These are phyloP conservation scores for Acleris laterana DNA, from an alignment of 2,888 invertebrate species.

Conservation along the genomic window DNA sequence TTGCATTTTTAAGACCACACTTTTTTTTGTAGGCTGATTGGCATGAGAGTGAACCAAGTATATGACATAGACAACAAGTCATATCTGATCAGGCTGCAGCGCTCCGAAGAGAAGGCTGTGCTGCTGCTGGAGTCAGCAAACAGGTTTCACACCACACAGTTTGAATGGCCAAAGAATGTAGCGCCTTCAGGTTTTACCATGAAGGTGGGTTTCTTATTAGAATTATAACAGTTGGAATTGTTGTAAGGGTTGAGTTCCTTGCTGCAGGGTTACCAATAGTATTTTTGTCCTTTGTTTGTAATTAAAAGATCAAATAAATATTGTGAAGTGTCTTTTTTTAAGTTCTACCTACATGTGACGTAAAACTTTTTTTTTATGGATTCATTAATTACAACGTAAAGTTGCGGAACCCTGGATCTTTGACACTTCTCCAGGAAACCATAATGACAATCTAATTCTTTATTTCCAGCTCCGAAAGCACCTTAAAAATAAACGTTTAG, in stretches of 20 bases:
- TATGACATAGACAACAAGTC: constrained; percentile 99
- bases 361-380: not conserved
- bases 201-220: constrained; percentile 87
- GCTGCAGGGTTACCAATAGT: no score
- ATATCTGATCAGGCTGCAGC: constrained; percentile 94
- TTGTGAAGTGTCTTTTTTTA: not conserved
- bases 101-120: constrained; percentile 94
- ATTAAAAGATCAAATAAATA: not conserved
- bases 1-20: not conserved
- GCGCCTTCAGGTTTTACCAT: constrained; percentile 98
- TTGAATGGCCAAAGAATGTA: constrained; percentile 99
- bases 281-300: no score
- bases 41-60: constrained; percentile 97
- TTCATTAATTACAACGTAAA: no score
- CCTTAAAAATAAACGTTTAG: constrained; percentile 96
- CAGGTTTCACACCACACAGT: constrained; percentile 96
- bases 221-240: constrained; percentile 5
- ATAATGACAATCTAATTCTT: not conserved
- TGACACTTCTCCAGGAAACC: no score
- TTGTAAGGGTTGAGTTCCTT: no score
- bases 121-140: constrained; percentile 97
- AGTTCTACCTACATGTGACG: not conserved
- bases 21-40: constrained; percentile 86
- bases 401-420: no score
- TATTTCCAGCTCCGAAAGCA: constrained; percentile 94